Evolutionary conservation across 2,888 invertebrate species (phyloP).

Genomic region (Noctua janthe): DNA sequence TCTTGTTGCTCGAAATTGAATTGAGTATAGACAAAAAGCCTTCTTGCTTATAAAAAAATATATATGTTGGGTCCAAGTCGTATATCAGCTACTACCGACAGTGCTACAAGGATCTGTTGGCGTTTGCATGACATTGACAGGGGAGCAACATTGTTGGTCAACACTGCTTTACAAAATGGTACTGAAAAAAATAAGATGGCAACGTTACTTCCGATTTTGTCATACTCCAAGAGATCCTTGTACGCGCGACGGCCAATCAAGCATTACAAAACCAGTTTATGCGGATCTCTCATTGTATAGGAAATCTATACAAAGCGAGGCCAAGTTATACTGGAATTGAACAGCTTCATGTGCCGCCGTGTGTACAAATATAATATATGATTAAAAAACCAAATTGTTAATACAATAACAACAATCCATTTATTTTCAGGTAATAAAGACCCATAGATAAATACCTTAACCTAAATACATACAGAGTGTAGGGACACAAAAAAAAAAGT

Average conservation of each 20-base stretch:
- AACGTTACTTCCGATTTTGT: neutral
- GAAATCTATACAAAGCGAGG: no score
- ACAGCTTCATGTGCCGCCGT: no score
- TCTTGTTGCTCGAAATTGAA: conserved; percentile 37
- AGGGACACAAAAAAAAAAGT: no score
- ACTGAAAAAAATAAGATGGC: neutral
- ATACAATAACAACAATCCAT: no score
- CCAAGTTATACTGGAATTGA: no score
- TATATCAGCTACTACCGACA: neutral
- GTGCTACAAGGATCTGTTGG: neutral
- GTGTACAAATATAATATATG: neutral
- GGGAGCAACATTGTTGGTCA: neutral
- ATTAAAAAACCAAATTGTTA: neutral
- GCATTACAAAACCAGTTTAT: no score
- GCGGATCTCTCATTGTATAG: no score
- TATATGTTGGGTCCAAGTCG: neutral
- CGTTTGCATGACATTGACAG: neutral
- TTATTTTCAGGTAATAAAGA: no score
- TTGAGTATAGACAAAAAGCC: conserved; percentile 8
- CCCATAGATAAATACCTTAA: no score
- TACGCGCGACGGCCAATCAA: no score
- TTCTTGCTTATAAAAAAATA: neutral
- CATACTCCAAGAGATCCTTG: neutral
- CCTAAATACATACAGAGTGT: no score
- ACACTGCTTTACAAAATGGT: neutral